phyloP scores from a whole-genome alignment of 2,888 invertebrate species.

The Lordiphosa fenestrarum region DNA sequence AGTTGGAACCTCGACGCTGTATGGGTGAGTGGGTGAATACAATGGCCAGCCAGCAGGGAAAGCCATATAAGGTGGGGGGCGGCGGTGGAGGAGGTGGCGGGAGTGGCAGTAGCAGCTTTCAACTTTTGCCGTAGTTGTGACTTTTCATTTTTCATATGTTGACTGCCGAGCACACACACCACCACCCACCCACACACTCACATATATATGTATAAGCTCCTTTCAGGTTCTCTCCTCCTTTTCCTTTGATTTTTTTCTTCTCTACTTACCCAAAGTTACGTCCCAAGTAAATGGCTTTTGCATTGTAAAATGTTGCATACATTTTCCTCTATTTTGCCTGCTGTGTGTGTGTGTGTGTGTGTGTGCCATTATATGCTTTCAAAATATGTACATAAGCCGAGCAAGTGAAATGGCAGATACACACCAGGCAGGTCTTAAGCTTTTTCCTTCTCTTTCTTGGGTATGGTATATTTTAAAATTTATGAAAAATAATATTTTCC shows the following conservation, averaged over 20 bases:
- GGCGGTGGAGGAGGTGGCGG: conserved; percentile 6
- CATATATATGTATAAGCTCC: conserved; percentile 9
- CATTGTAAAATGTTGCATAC: conserved; percentile 77
- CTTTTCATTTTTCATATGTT: conserved; percentile 75
- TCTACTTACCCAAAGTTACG: conserved; percentile 16
- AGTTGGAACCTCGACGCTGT: conserved; percentile 37
- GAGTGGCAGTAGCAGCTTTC: conserved; percentile 9
- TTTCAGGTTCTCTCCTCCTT: conserved; percentile 21
- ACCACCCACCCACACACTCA: conserved; percentile 12
- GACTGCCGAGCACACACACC: conserved; percentile 44
- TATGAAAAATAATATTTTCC: conserved; percentile 79
- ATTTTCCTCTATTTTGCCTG: conserved; percentile 71
- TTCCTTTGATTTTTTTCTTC: conserved; percentile 15
- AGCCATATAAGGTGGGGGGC: conserved; percentile 39
- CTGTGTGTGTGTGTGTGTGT: conserved; percentile 23
- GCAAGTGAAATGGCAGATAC: conserved; percentile 33
- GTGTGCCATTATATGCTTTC: conserved; percentile 31
- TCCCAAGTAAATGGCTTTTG: conserved; percentile 71
- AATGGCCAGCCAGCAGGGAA: conserved; percentile 35
- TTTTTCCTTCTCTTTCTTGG: conserved; percentile 15
- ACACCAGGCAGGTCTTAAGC: not conserved
- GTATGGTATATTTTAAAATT: conserved; percentile 76
- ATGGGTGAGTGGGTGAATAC: conserved; percentile 40
- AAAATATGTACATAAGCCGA: conserved; percentile 45
- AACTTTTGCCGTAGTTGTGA: conserved; percentile 54